Percentiles rank a stretch among this genome's conserved stretches.
Evolutionary conservation across 2,888 invertebrate species (phyloP).

Genomic region (Diaperis boleti): DNA sequence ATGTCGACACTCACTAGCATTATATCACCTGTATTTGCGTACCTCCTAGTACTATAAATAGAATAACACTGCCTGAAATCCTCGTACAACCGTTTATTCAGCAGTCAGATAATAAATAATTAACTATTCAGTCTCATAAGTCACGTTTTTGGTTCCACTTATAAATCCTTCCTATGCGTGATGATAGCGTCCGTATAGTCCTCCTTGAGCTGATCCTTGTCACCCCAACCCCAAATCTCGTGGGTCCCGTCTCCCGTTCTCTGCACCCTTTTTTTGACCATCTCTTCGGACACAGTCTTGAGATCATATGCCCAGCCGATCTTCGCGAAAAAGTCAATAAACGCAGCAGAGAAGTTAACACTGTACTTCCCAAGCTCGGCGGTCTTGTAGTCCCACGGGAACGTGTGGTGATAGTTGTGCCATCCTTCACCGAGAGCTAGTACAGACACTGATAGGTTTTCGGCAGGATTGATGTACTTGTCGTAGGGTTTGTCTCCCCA

Average conservation of each 20-base stretch:
- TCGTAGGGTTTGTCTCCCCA: constrained; percentile 85
- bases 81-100: too few relatives aligned
- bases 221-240: constrained; percentile 85
- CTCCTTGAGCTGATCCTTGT: constrained; percentile 72
- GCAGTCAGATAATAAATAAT: too few relatives aligned
- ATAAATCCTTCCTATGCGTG: too few relatives aligned
- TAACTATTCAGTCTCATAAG: background rate
- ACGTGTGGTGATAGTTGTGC: constrained; percentile 90
- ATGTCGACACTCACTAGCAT: too few relatives aligned
- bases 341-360: constrained; percentile 79
- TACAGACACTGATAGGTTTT: constrained; percentile 77
- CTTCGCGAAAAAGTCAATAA: constrained; percentile 87
- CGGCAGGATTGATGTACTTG: constrained; percentile 78
- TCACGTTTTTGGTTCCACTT: too few relatives aligned
- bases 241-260: constrained; percentile 63
- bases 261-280: constrained; percentile 76
- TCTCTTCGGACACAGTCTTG: constrained; percentile 81
- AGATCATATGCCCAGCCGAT: constrained; percentile 91
- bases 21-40: too few relatives aligned
- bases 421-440: constrained; percentile 83
- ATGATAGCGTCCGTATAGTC: constrained; percentile 49
- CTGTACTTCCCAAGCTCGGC: constrained; percentile 80
- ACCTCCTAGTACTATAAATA: too few relatives aligned
- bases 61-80: too few relatives aligned
- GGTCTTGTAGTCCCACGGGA: too few relatives aligned